These are phyloP conservation scores for Ameiurus melas DNA, from an alignment of 2,113 vertebrate species.

Conservation along the genomic window DNA sequence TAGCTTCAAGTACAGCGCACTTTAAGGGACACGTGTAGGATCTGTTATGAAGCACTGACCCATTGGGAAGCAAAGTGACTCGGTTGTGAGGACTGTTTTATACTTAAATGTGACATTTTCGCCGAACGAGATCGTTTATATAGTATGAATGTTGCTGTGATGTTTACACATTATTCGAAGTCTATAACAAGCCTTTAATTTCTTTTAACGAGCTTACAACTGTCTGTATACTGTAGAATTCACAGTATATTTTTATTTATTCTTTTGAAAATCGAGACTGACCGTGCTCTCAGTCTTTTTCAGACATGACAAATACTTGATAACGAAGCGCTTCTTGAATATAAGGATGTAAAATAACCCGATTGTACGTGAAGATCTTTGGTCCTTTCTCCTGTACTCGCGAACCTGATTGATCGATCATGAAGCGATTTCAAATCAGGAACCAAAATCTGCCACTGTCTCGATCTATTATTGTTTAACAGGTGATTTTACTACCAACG, in stretches of 20 bases:
- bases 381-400: neutral
- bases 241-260: neutral
- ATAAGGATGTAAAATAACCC: neutral
- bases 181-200: neutral
- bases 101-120: neutral
- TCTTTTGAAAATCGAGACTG: neutral
- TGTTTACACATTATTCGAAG: neutral
- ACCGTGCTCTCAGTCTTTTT: no score
- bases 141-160: neutral
- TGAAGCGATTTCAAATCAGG: no score
- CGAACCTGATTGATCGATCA: no score
- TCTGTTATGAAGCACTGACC: no score
- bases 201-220: neutral
- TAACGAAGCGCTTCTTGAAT: no score
- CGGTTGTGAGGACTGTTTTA: neutral
- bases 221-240: neutral
- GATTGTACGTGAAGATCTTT: neutral
- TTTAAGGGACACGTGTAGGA: no score
- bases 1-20: neutral
- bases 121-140: neutral
- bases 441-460: neutral
- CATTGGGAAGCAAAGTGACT: no score
- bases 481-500: neutral
- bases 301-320: no score
- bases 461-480: neutral